Percentiles rank a stretch among this genome's conserved stretches.
These are phyloP conservation scores for Trichogramma evanescens DNA, from an alignment of 2,888 invertebrate genomes.

Conservation along the genomic window DNA sequence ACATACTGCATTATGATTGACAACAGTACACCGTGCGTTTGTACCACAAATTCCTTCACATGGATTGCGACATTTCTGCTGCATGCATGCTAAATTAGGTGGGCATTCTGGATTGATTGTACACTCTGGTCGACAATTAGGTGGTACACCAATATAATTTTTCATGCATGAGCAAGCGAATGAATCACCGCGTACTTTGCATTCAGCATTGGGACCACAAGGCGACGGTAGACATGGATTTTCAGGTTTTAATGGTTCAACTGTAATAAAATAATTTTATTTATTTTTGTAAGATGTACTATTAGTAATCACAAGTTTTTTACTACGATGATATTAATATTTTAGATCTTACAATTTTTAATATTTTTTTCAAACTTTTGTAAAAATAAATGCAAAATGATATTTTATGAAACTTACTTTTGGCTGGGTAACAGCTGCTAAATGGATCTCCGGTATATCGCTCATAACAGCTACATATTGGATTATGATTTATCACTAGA, in stretches of 20 bases:
- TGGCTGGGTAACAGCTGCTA: constrained; percentile 50
- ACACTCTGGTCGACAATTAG: constrained; percentile 56
- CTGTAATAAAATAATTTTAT: neutral
- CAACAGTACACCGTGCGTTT: constrained; percentile 53
- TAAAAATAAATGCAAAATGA: constrained; percentile 1
- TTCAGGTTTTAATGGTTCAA: constrained; percentile 13
- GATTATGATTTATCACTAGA: constrained; percentile 74
- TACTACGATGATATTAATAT: neutral
- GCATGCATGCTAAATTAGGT: constrained; percentile 52
- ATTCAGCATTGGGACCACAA: constrained; percentile 54
- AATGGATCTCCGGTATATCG: constrained; percentile 75
- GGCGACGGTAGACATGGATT: constrained; percentile 54
- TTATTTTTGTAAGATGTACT: too few species aligned
- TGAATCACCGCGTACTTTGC: constrained; percentile 51
- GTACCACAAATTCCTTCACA: constrained; percentile 54
- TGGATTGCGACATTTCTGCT: constrained; percentile 58
- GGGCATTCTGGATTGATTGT: constrained; percentile 55
- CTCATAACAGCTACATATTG: constrained; percentile 69
- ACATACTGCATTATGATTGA: constrained; percentile 56
- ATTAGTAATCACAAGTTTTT: neutral
- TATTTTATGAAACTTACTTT: constrained; percentile 46
- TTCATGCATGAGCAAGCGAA: constrained; percentile 55
- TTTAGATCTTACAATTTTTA: constrained; percentile 1
- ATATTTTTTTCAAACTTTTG: constrained; percentile 10
- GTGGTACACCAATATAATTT: constrained; percentile 54